phyloP scores from a whole-genome alignment of 2,797 vertebrate species.

The Pelobates cultripes region DNA sequence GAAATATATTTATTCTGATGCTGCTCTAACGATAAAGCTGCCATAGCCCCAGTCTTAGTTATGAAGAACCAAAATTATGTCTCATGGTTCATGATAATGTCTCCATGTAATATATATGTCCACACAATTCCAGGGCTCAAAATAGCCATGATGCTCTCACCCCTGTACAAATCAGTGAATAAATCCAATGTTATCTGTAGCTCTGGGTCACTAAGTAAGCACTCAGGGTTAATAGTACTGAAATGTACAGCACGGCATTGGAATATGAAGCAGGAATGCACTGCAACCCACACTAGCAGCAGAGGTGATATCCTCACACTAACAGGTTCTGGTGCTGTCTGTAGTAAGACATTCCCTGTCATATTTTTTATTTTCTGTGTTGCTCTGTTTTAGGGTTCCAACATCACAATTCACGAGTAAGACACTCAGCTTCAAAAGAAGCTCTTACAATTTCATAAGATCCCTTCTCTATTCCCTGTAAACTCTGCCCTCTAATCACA shows the following conservation, averaged over 20 bases:
- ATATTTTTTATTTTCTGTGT: constrained; percentile 20
- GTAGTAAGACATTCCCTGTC: background rate
- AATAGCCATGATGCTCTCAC: background rate
- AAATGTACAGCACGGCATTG: background rate
- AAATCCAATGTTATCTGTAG: background rate
- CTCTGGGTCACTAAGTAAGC: background rate
- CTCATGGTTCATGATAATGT: no score
- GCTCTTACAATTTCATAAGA: constrained; percentile 42
- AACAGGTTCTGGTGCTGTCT: constrained; percentile 20
- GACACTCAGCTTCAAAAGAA: constrained; percentile 38
- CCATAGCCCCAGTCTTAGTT: no score
- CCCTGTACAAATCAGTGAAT: background rate
- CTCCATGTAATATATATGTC: no score
- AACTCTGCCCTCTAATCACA: constrained; percentile 54
- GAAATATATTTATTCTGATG: no score
- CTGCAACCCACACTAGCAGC: background rate
- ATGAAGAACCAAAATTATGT: no score
- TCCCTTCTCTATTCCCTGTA: constrained; percentile 37
- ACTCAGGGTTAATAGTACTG: background rate
- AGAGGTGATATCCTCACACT: background rate
- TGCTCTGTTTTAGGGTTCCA: constrained; percentile 27
- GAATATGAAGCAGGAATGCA: background rate
- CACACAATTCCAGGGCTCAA: no score
- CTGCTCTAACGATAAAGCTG: no score
- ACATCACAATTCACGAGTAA: constrained; percentile 27